Percentiles rank a stretch among this genome's conserved stretches.
Conservation (phyloP, 2,113 vertebrate species). For the Cottus gobio region DNA sequence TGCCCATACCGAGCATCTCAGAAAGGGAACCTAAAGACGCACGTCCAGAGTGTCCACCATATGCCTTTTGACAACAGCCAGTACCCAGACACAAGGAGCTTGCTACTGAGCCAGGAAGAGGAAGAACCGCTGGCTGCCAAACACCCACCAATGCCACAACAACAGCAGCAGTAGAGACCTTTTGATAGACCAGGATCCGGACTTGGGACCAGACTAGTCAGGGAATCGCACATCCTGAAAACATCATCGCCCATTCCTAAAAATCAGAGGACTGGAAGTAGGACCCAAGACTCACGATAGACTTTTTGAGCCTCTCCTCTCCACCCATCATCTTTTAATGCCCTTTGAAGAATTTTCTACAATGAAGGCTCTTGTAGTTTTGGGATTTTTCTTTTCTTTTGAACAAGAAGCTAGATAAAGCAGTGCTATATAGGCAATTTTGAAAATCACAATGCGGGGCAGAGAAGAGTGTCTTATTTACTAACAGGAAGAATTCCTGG, state of each 20-base stretch:
- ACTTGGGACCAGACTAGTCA: conserved; percentile 23
- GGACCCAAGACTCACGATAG: conserved; percentile 3
- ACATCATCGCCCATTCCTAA: not conserved
- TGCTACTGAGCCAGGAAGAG: conserved; percentile 59
- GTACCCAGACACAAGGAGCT: conserved; percentile 64
- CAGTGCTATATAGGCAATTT: conserved; percentile 15
- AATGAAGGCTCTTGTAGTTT: conserved; percentile 36
- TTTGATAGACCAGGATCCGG: conserved; percentile 26
- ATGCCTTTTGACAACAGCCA: conserved; percentile 81
- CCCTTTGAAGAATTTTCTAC: conserved; percentile 25
- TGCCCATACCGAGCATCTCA: conserved; percentile 89
- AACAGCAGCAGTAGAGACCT: conserved; percentile 26
- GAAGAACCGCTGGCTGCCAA: conserved; percentile 45
- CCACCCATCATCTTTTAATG: conserved; percentile 26
- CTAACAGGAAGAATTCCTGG: not conserved
- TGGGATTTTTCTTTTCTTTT: not conserved
- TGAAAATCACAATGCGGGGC: conserved; percentile 26
- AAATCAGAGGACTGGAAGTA: conserved; percentile 16
- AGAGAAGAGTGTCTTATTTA: conserved; percentile 21
- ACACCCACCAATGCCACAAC: conserved; percentile 43
- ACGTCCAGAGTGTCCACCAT: conserved; percentile 76
- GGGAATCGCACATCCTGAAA: conserved; percentile 31
- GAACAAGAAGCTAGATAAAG: conserved; percentile 18
- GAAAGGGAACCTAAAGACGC: conserved; percentile 90
- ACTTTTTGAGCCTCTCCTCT: conserved; percentile 29